phyloP scores from a whole-genome alignment of 1,140 invertebrate genomes.

The Drosophila kanapiae region DNA sequence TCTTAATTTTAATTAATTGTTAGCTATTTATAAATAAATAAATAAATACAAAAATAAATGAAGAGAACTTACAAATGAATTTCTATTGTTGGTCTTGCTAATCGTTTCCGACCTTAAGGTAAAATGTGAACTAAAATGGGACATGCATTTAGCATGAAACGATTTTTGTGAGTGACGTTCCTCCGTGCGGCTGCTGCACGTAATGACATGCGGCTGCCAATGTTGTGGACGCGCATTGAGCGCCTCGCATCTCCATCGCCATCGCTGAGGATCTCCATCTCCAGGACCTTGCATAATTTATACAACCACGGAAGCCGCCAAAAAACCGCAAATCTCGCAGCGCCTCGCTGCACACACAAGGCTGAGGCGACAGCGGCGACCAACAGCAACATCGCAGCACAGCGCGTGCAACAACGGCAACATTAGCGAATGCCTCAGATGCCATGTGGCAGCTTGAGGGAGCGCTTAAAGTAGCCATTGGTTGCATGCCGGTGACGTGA shows the following conservation, averaged over 20 bases:
- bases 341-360: constrained; percentile 45
- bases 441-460: constrained; percentile 24
- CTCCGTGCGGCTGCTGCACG: constrained; percentile 53
- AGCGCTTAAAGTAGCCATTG: constrained; percentile 48
- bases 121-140: too few species aligned
- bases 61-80: too few species aligned
- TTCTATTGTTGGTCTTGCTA: too few species aligned
- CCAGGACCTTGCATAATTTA: constrained; percentile 67
- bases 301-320: constrained; percentile 58
- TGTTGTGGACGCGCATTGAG: constrained; percentile 59
- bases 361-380: constrained; percentile 31
- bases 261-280: constrained; percentile 33
- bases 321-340: constrained; percentile 76
- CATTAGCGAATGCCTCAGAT: constrained; percentile 13
- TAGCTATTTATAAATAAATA: too few species aligned
- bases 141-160: not conserved
- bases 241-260: constrained; percentile 31
- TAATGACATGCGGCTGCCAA: constrained; percentile 80
- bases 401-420: constrained; percentile 14
- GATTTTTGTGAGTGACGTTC: constrained; percentile 28
- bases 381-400: constrained; percentile 12
- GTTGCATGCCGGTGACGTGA: constrained; percentile 17
- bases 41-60: too few species aligned
- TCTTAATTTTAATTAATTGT: too few species aligned
- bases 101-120: not conserved